A percentile compares a stretch with the other conserved stretches of the same genome.
Evolutionary conservation across 2,113 vertebrate species (phyloP).

Genomic region (Hydropotes inermis): DNA sequence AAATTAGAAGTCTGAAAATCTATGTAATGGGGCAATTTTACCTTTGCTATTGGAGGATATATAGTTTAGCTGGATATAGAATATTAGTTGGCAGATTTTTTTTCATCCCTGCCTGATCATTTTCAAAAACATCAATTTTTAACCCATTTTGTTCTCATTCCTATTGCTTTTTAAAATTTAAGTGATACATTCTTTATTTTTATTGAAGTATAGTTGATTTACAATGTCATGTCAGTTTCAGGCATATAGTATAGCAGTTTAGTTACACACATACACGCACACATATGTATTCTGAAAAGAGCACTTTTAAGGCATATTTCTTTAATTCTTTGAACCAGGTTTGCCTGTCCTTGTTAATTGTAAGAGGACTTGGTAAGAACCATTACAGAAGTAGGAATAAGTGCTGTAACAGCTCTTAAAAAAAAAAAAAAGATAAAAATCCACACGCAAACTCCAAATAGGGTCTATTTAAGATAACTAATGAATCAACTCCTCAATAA

Average conservation of each 20-base stretch:
- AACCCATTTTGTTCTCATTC: not conserved
- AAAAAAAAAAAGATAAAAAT: not conserved
- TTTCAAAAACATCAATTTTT: not conserved
- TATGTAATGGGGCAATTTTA: not conserved
- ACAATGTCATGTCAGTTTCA: not conserved
- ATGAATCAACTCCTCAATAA: not conserved
- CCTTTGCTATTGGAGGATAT: not conserved
- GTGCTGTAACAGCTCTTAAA: not conserved
- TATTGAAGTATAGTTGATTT: not conserved
- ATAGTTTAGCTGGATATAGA: not conserved
- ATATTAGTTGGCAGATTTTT: not conserved
- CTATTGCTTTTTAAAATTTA: not conserved
- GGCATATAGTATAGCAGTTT: not conserved
- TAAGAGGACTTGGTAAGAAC: not conserved
- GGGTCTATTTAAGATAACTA: not conserved
- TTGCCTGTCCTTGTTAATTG: not conserved
- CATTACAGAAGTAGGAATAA: not conserved
- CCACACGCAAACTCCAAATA: not conserved
- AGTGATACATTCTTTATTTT: not conserved
- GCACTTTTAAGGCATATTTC: not conserved
- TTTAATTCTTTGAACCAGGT: not conserved
- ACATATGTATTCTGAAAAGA: not conserved
- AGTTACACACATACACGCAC: not conserved
- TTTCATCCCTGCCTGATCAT: not conserved
- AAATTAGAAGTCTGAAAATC: not conserved